Evolutionary conservation across 2,888 invertebrate species (phyloP).

Genomic region (Drosophila silvestris): DNA sequence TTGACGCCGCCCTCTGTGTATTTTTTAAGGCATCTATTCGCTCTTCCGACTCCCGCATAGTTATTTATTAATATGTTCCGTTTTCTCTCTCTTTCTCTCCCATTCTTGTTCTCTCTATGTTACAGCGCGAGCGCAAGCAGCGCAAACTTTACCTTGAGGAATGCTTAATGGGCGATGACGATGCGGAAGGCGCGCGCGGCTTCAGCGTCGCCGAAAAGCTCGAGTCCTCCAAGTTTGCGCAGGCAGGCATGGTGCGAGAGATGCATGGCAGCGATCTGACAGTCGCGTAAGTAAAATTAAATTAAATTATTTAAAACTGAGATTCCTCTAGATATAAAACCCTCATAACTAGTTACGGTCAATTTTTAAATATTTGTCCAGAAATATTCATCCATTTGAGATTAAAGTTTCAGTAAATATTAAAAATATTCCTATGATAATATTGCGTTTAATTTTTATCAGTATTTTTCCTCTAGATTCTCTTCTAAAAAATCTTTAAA

Average conservation of each 20-base stretch:
- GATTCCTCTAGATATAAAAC: background rate
- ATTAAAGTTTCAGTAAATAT: background rate
- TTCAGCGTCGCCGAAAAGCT: slow-evolving; percentile 97
- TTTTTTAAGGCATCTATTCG: slow-evolving; percentile 54
- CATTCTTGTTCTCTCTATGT: slow-evolving; percentile 23
- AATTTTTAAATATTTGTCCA: background rate
- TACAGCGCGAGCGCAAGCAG: slow-evolving; percentile 95
- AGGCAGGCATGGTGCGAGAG: slow-evolving; percentile 92
- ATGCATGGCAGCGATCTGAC: slow-evolving; percentile 93
- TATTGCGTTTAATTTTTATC: background rate
- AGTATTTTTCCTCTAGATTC: background rate
- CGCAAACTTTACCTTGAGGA: slow-evolving; percentile 97
- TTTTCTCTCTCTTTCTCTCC: slow-evolving; percentile 27
- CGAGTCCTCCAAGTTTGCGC: slow-evolving; percentile 90
- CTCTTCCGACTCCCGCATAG: slow-evolving; percentile 37
- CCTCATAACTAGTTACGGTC: no score
- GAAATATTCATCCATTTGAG: background rate
- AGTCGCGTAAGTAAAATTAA: slow-evolving; percentile 87
- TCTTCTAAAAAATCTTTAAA: no score
- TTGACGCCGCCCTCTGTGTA: slow-evolving; percentile 41
- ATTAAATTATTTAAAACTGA: background rate
- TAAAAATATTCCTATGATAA: background rate
- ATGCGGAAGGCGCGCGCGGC: slow-evolving; percentile 92
- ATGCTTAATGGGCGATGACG: slow-evolving; percentile 93
- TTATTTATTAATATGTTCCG: slow-evolving; percentile 44